Conservation (phyloP, 2,113 vertebrate species). For the Gymnogyps californianus region DNA sequence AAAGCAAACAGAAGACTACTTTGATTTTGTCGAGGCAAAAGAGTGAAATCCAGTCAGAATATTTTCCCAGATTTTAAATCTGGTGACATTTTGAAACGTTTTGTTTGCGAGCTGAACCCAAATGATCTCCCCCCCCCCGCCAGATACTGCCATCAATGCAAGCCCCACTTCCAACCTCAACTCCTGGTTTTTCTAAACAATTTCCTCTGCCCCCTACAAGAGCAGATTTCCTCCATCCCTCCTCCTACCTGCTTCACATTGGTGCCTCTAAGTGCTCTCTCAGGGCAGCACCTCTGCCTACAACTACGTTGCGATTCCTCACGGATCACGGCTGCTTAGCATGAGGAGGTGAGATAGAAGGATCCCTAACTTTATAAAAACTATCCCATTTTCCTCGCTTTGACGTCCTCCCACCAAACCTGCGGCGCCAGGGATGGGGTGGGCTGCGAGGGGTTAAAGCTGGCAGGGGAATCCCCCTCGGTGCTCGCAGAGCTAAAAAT, state of each 20-base stretch:
- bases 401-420: not conserved
- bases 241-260: not conserved
- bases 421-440: rapidly evolving
- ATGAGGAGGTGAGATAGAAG: rapidly evolving
- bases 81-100: constrained; percentile 32
- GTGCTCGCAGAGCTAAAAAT: constrained; percentile 49
- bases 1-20: constrained; percentile 45
- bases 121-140: not conserved
- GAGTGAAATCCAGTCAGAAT: constrained; percentile 41
- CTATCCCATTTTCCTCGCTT: not conserved
- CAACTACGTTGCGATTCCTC: not conserved
- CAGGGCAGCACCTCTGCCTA: not conserved
- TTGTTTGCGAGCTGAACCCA: not conserved
- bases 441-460: not conserved
- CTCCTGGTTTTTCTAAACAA: not conserved
- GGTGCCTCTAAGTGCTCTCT: not conserved
- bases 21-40: not conserved
- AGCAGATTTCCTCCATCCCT: not conserved
- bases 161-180: not conserved
- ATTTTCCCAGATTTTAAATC: constrained; percentile 1
- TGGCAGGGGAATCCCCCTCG: not conserved
- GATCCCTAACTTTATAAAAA: not conserved
- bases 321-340: rapidly evolving
- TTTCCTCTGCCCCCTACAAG: not conserved
- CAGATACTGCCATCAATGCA: not conserved